Percentiles rank a stretch among this genome's conserved stretches.
phyloP scores from a whole-genome alignment of 2,797 vertebrate species.

The Phylloscopus collybita region DNA sequence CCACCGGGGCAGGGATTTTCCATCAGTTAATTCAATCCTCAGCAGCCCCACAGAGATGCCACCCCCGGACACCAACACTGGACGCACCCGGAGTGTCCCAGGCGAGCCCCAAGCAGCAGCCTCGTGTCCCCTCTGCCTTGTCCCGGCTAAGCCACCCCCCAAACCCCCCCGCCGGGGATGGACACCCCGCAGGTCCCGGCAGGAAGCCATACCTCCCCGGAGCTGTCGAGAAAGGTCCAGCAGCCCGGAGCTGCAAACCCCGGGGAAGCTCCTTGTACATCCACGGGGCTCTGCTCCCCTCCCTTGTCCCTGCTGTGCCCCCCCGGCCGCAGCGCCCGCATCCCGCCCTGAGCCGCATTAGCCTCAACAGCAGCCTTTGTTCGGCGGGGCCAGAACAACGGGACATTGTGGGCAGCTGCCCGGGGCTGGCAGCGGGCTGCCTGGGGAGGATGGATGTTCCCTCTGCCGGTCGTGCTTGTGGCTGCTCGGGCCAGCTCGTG shows the following conservation, averaged over 20 bases:
- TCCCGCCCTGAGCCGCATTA: conserved; percentile 17
- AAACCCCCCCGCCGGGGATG: rapidly evolving
- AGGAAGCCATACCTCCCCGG: not conserved
- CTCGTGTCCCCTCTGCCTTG: rapidly evolving
- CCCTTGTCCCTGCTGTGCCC: rapidly evolving
- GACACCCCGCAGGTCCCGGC: rapidly evolving
- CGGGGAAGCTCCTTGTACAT: not conserved
- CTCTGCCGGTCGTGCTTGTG: not conserved
- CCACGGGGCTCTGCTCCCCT: not conserved
- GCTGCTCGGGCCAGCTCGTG: not conserved
- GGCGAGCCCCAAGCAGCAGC: not conserved
- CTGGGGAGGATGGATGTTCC: not conserved
- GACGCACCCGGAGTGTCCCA: not conserved
- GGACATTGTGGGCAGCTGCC: conserved; percentile 50
- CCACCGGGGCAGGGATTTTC: not conserved
- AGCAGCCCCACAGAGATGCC: not conserved
- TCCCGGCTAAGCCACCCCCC: not conserved
- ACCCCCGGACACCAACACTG: rapidly evolving
- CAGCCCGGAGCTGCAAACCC: not conserved
- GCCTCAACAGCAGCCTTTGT: conserved; percentile 41
- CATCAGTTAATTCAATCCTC: not conserved
- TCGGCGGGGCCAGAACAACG: not conserved
- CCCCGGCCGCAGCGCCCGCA: not conserved
- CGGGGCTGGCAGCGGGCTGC: not conserved
- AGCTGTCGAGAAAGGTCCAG: not conserved